These are phyloP conservation scores for Meloidogyne hapla DNA, from an alignment of 1,140 invertebrate species.

Conservation along the genomic window DNA sequence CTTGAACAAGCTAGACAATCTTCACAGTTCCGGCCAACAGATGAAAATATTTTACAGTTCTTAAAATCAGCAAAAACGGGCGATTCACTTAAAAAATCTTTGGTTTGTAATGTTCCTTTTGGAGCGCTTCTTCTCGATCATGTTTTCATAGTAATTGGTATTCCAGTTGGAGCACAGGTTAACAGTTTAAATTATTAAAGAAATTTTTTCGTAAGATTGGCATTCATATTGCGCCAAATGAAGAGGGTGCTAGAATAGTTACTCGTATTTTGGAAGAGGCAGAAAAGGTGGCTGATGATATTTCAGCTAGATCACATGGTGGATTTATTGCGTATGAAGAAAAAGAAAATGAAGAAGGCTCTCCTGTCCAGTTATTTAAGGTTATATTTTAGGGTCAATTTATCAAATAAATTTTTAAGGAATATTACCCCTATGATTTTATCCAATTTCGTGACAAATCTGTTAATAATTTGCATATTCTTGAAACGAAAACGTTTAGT, in stretches of 20 bases:
- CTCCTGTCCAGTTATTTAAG: constrained; percentile 13
- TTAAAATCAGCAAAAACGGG: constrained; percentile 69
- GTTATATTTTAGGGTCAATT: constrained; percentile 3
- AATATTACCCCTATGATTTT: constrained; percentile 58
- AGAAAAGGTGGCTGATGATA: constrained; percentile 71
- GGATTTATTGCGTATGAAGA: constrained; percentile 56
- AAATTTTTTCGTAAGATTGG: constrained; percentile 31
- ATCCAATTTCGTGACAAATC: constrained; percentile 38
- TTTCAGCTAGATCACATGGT: constrained; percentile 34
- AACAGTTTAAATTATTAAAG: constrained; percentile 2
- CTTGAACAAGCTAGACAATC: constrained; percentile 53
- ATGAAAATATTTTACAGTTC: constrained; percentile 49
- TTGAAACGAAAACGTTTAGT: constrained; percentile 56
- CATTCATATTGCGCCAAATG: constrained; percentile 73
- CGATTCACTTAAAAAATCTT: constrained; percentile 77
- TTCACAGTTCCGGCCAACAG: constrained; percentile 39
- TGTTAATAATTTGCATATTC: constrained; percentile 33
- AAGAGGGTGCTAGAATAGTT: constrained; percentile 72
- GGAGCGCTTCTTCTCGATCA: constrained; percentile 87
- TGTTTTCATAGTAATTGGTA: constrained; percentile 74
- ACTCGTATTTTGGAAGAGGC: constrained; percentile 74
- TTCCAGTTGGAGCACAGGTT: constrained; percentile 69
- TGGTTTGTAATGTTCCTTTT: constrained; percentile 79
- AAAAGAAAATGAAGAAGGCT: constrained; percentile 74
- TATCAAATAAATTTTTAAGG: constrained; percentile 39